Percentiles rank a stretch among this genome's conserved stretches.
Evolutionary conservation across 2,888 invertebrate genomes (phyloP).

Genomic region (Athetis lepigone): DNA sequence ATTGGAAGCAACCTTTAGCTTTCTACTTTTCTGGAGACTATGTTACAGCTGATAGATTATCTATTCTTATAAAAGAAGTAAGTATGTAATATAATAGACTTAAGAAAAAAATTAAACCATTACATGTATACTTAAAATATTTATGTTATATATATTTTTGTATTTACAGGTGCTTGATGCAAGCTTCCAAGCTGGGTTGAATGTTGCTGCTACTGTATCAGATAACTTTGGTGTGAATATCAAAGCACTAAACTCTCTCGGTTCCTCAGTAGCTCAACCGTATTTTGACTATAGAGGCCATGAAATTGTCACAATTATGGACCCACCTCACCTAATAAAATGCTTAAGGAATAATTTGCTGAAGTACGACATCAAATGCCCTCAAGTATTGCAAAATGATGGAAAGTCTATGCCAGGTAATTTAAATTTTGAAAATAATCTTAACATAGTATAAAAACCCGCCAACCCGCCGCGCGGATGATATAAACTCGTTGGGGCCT

Average conservation of each 20-base stretch:
- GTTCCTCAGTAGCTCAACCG: not conserved
- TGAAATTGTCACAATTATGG: conserved; percentile 6
- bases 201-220: not conserved
- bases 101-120: not conserved
- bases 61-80: conserved; percentile 11
- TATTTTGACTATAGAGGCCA: conserved; percentile 10
- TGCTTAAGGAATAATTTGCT: conserved; percentile 3
- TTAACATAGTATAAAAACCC: not conserved
- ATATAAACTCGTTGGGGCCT: not conserved
- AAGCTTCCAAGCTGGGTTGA: conserved; percentile 9
- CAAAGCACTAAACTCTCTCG: not conserved
- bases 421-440: conserved; percentile 3
- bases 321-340: conserved; percentile 5
- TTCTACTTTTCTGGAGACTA: not conserved
- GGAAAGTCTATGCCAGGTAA: not conserved
- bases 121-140: too few species aligned
- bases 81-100: not conserved
- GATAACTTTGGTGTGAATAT: conserved; percentile 15
- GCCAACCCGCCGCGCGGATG: too few species aligned
- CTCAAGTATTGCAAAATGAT: conserved; percentile 3
- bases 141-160: not conserved
- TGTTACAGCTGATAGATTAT: conserved; percentile 9
- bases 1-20: conserved; percentile 7
- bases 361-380: conserved; percentile 7
- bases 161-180: conserved; percentile 3